These are phyloP conservation scores for Rotaria socialis DNA, from an alignment of 2,888 invertebrate species.

Conservation along the genomic window DNA sequence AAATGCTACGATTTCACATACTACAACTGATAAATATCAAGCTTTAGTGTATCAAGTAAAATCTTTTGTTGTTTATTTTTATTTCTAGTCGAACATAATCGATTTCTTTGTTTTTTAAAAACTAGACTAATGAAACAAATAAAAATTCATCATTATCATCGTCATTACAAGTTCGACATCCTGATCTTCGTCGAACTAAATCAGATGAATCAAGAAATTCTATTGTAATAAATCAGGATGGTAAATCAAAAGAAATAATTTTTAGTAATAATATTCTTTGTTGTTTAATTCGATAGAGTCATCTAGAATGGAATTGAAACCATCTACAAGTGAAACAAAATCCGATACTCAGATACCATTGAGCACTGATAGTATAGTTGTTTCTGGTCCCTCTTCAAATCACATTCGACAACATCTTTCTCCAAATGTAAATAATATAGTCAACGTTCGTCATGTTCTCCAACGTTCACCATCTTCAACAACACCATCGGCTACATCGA, in stretches of 20 bases:
- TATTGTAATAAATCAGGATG: background rate
- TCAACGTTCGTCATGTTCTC: background rate
- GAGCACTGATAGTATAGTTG: background rate
- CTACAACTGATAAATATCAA: background rate
- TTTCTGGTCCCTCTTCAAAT: background rate
- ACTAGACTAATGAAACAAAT: slow-evolving; percentile 50
- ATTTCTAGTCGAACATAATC: too few relatives aligned
- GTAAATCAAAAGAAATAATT: background rate
- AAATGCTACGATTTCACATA: background rate
- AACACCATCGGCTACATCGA: background rate
- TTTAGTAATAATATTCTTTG: too few relatives aligned
- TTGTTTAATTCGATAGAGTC: background rate
- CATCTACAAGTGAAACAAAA: background rate
- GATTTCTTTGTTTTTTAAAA: background rate
- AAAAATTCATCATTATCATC: background rate
- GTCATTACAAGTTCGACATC: slow-evolving; percentile 51
- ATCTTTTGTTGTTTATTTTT: background rate
- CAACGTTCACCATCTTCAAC: background rate
- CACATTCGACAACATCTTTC: background rate
- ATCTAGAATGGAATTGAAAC: background rate
- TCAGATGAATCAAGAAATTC: background rate
- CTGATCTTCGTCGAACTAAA: slow-evolving; percentile 17
- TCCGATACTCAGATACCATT: background rate
- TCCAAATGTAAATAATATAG: background rate
- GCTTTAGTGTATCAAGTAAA: background rate